A percentile compares a stretch with the other conserved stretches of the same genome.
phyloP scores from a whole-genome alignment of 2,113 vertebrate species.

The Balaenoptera acutorostrata region DNA sequence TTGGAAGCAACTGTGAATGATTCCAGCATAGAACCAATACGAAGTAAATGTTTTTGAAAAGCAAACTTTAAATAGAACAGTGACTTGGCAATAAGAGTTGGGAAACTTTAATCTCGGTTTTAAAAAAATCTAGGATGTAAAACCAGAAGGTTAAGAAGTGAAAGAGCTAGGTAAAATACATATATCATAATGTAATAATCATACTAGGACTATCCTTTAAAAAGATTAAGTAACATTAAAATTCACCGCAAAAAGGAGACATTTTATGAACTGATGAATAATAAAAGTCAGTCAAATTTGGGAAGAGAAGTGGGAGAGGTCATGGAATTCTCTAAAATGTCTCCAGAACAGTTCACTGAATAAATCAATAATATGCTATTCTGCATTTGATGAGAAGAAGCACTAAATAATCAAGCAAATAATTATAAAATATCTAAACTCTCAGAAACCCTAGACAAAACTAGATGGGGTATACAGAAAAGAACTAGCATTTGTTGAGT shows the following conservation, averaged over 20 bases:
- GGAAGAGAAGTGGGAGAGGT: not conserved
- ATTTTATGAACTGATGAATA: conserved; percentile 14
- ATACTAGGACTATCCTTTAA: not conserved
- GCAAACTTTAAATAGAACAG: conserved; percentile 42
- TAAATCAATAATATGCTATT: conserved; percentile 8
- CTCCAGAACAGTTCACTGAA: conserved; percentile 8
- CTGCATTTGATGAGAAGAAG: not conserved
- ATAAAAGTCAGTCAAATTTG: not conserved
- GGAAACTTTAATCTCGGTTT: conserved; percentile 24
- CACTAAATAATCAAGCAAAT: not conserved
- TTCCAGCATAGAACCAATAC: conserved; percentile 43
- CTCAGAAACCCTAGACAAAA: not conserved
- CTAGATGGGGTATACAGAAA: not conserved
- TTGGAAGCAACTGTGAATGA: conserved; percentile 35
- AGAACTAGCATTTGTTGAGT: not conserved
- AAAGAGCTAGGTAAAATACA: not conserved
- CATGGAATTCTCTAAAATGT: not conserved
- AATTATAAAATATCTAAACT: not conserved
- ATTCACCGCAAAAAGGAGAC: not conserved
- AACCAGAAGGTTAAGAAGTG: conserved; percentile 10
- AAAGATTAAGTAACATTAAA: conserved; percentile 20
- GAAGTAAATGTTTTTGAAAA: conserved; percentile 58
- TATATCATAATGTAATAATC: not conserved
- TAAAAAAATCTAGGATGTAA: not conserved
- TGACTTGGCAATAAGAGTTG: conserved; percentile 4